phyloP scores from a whole-genome alignment of 2,797 vertebrate genomes.

The Sebastes miniatus region DNA sequence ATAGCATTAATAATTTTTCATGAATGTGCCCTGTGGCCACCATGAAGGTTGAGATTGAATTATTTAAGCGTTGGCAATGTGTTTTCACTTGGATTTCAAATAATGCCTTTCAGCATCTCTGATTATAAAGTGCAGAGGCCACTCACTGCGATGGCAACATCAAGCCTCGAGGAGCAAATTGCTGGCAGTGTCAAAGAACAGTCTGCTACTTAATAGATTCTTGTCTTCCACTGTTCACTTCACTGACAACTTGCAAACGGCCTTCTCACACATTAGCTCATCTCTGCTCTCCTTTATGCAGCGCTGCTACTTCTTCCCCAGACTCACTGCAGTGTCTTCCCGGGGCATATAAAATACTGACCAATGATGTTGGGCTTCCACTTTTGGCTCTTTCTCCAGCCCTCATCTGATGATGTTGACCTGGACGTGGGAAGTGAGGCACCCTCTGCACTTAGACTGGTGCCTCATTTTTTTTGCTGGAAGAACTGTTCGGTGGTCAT shows the following conservation, averaged over 20 bases:
- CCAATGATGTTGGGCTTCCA: background rate
- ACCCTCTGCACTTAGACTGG: background rate
- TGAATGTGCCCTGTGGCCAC: background rate
- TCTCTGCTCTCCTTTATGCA: background rate
- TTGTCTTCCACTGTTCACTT: background rate
- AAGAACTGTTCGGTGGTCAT: conserved; percentile 8
- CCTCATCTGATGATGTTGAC: conserved; percentile 17
- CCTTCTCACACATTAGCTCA: background rate
- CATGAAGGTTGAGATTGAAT: background rate
- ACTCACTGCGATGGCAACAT: background rate
- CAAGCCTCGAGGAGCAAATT: background rate
- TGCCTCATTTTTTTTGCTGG: background rate
- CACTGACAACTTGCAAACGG: background rate
- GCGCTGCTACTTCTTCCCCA: background rate
- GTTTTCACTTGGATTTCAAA: background rate
- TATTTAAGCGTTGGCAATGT: background rate
- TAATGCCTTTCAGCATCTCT: background rate
- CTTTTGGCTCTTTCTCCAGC: conserved; percentile 3
- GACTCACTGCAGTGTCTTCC: conserved; percentile 20
- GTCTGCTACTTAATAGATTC: background rate
- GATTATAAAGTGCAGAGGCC: background rate
- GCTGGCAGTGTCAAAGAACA: background rate
- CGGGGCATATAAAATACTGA: background rate
- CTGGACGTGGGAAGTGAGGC: background rate
- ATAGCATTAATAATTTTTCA: background rate